phyloP scores from a whole-genome alignment of 2,888 invertebrate genomes.

The Drosophila recens region DNA sequence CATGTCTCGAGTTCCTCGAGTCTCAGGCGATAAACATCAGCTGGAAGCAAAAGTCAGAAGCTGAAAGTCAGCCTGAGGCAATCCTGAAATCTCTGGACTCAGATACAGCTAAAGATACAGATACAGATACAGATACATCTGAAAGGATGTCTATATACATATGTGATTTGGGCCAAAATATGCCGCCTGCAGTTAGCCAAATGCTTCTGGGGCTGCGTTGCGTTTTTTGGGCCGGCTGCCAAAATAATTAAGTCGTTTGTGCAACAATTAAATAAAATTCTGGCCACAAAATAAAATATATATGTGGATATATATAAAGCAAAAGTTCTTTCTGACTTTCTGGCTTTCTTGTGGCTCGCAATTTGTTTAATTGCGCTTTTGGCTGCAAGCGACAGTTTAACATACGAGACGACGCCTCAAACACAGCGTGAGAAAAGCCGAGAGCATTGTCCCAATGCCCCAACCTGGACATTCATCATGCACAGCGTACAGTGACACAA shows the following conservation, averaged over 20 bases:
- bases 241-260: conserved; percentile 84
- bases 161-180: conserved; percentile 30
- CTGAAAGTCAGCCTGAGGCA: conserved; percentile 44
- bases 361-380: conserved; percentile 85
- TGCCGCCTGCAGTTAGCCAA: conserved; percentile 51
- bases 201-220: conserved; percentile 23
- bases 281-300: conserved; percentile 25
- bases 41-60: conserved; percentile 59
- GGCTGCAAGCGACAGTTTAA: conserved; percentile 84
- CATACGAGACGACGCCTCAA: conserved; percentile 79
- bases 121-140: conserved; percentile 11
- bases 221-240: conserved; percentile 63
- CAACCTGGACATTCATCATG: conserved; percentile 68
- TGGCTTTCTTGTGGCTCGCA: conserved; percentile 59
- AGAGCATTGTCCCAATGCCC: conserved; percentile 52
- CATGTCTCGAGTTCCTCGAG: conserved; percentile 15
- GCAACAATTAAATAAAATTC: conserved; percentile 85
- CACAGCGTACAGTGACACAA: conserved; percentile 43
- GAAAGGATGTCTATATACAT: conserved; percentile 27
- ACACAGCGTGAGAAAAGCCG: conserved; percentile 76
- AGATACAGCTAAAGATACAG: conserved; percentile 19
- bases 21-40: conserved; percentile 53
- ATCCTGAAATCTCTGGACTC: conserved; percentile 15
- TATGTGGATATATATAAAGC: not conserved
- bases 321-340: conserved; percentile 16